Percentiles rank a stretch among this genome's conserved stretches.
These are phyloP conservation scores for Hyposoter dolosus DNA, from an alignment of 2,888 invertebrate species.

Conservation along the genomic window DNA sequence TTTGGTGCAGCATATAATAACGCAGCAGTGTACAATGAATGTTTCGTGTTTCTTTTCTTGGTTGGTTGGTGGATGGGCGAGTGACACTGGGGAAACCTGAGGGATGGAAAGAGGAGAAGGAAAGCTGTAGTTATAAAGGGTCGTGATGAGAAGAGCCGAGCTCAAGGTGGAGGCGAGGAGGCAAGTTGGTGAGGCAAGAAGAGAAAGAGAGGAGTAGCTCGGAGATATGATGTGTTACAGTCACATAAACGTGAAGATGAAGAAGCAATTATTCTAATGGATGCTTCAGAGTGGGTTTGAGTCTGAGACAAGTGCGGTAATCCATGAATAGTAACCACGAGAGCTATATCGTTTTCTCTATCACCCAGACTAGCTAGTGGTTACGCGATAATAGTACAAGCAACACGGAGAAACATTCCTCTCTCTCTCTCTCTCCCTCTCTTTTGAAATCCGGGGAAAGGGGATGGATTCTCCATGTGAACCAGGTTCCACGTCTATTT, in stretches of 20 bases:
- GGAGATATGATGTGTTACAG: slow-evolving; percentile 64
- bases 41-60: slow-evolving; percentile 8
- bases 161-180: slow-evolving; percentile 9
- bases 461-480: slow-evolving; percentile 25
- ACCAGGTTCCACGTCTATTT: slow-evolving; percentile 42
- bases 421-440: slow-evolving; percentile 51
- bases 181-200: not conserved
- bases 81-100: slow-evolving; percentile 4
- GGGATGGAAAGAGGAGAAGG: not conserved
- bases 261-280: slow-evolving; percentile 85
- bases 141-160: slow-evolving; percentile 11
- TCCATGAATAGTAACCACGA: slow-evolving; percentile 83
- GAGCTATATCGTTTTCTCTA: slow-evolving; percentile 37
- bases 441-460: not conserved
- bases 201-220: not conserved
- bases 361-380: slow-evolving; percentile 15
- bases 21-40: not conserved
- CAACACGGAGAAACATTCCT: slow-evolving; percentile 65
- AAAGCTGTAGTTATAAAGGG: slow-evolving; percentile 11
- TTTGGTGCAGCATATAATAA: not conserved
- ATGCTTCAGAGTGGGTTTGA: slow-evolving; percentile 80
- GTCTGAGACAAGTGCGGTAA: slow-evolving; percentile 84
- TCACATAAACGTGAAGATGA: slow-evolving; percentile 82
- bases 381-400: slow-evolving; percentile 36
- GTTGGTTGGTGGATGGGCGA: not conserved